A percentile compares a stretch with the other conserved stretches of the same genome.
phyloP scores from a whole-genome alignment of 2,113 vertebrate species.

The Myodes glareolus region DNA sequence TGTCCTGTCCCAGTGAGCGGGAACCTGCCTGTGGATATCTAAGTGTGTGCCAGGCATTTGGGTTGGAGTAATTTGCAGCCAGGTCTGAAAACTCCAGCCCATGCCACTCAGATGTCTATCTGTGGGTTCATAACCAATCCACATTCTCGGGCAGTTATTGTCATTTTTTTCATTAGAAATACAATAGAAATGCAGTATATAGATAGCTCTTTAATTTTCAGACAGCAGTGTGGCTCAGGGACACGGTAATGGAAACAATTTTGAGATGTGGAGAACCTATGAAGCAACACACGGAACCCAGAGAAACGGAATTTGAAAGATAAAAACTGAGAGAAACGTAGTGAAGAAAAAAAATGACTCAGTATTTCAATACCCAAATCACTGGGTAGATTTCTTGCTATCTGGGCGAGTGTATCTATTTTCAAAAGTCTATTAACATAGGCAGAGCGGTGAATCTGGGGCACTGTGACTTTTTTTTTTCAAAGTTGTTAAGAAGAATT shows the following conservation, averaged over 20 bases:
- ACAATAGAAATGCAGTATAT: conserved; percentile 40
- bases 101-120: background rate
- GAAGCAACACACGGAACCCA: conserved; percentile 59
- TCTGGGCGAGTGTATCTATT: conserved; percentile 55
- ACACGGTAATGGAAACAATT: conserved; percentile 63
- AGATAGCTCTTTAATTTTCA: conserved; percentile 60
- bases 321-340: conserved; percentile 62
- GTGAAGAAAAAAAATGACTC: conserved; percentile 33
- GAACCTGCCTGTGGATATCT: background rate
- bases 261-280: conserved; percentile 62
- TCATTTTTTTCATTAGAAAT: conserved; percentile 66
- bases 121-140: background rate
- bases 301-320: conserved; percentile 69
- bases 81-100: background rate
- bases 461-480: conserved; percentile 13
- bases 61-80: background rate
- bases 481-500: conserved; percentile 71
- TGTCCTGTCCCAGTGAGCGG: background rate
- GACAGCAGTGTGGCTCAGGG: conserved; percentile 63
- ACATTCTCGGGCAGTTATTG: conserved; percentile 35
- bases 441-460: conserved; percentile 68
- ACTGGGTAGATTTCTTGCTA: conserved; percentile 73
- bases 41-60: background rate
- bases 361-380: conserved; percentile 77
- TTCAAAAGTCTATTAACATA: conserved; percentile 77